phyloP scores from a whole-genome alignment of 2,113 vertebrate species.

The Eurypyga helias region DNA sequence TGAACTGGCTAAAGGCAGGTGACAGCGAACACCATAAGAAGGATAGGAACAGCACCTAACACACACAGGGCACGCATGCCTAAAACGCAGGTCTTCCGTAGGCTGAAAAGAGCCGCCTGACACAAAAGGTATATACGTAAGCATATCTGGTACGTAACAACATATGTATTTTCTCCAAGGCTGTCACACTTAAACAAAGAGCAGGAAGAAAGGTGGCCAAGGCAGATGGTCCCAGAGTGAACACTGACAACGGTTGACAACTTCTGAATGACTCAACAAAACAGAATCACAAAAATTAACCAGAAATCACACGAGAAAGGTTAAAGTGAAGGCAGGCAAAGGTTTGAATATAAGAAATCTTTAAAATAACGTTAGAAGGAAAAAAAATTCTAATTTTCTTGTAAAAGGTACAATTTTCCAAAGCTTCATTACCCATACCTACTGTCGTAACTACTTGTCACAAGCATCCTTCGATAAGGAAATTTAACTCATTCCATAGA shows the following conservation, averaged over 20 bases:
- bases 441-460: neutral
- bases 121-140: rapidly evolving
- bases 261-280: neutral
- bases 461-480: neutral
- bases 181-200: neutral
- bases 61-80: rapidly evolving
- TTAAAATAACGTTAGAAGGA: neutral
- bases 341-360: neutral
- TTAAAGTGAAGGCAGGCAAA: neutral
- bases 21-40: rapidly evolving
- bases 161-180: neutral
- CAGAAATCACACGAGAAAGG: neutral
- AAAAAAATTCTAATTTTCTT: neutral
- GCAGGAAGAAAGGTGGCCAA: neutral
- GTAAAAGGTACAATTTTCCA: neutral
- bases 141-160: neutral
- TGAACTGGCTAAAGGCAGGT: neutral
- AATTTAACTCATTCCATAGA: neutral
- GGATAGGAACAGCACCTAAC: neutral
- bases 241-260: too few species aligned
- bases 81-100: neutral
- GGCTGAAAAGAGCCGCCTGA: neutral
- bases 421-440: neutral
- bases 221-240: neutral
- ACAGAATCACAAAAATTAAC: neutral